Evolutionary conservation across 2,888 invertebrate genomes (phyloP), one percentile per base, ranked within the genome.

Genomic region (Aphodius granarius): DNA sequence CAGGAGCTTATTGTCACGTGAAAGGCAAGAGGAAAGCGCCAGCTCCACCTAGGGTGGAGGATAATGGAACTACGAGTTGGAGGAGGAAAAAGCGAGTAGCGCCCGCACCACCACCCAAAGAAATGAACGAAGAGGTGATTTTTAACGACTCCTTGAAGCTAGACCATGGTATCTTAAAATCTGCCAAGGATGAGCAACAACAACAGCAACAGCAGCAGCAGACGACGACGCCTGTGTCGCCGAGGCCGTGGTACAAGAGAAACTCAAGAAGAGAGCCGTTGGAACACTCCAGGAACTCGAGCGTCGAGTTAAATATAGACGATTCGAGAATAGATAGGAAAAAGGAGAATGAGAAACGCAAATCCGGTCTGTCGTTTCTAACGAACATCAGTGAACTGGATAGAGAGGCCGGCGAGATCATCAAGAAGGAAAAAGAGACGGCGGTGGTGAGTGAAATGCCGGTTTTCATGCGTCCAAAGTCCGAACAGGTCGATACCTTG

Each of bases 351-450:
- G 1, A 88, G 87, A 66, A 91, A 91, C 83, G 86, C 91, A 73
- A 90, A 88, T 88, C 91, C 0, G 89, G 90, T 81, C 81, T 93
- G 85, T 89, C 90, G 81, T 89, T 91, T 78, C 86, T 94, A 71
- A 92, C 93, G 0, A 94, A 92, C 84, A 94, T 94, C 80, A 94
- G 94, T 83, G 94, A 94, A 85, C 86, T 95, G 78, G 95, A 95
- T 84, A 91, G 92, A 80, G 94, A 95, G 86, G 94, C 94, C 0
- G 91, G 92, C 0, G 93, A 93, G 85, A 93, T 95, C 79, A 90
- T 94, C 66, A 90, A 91, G 84, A 90, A 89, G 73, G 89, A 89
- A 77, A 78, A 77, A 17, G 71, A 72, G 16, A 78, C 78, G n/a
- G 72, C 77, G 19, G 79, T 77, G 19, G 75, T 81, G 63, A 76